Percentiles rank a stretch among this genome's conserved stretches.
Conservation (phyloP, 1,140 invertebrate species). For the Epicauta chinensis region DNA sequence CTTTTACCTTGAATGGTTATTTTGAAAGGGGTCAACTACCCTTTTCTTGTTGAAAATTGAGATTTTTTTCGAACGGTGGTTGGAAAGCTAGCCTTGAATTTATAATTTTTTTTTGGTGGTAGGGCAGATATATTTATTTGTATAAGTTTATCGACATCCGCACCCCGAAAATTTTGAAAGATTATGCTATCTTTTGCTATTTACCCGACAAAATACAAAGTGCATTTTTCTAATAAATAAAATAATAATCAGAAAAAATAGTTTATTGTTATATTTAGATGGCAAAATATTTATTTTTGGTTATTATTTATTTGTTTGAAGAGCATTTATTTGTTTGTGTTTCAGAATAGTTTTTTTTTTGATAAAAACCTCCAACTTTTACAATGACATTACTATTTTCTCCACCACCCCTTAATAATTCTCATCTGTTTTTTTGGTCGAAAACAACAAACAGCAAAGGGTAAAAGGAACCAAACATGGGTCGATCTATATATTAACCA, state of each 20-base stretch:
- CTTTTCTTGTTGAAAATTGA: conserved; percentile 3
- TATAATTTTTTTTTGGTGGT: neutral
- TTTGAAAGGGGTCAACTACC: conserved; percentile 19
- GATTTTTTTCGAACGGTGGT: no score
- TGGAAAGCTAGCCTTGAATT: no score
- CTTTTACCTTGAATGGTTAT: conserved; percentile 17
- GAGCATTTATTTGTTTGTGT: no score
- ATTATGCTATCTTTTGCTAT: conserved; percentile 36
- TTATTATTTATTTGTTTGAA: conserved; percentile 32
- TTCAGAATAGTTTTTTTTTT: no score
- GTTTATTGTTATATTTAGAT: conserved; percentile 39
- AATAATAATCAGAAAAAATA: conserved; percentile 24
- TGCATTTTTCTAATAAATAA: conserved; percentile 31
- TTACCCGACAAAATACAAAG: conserved; percentile 33
- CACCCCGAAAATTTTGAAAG: conserved; percentile 17
- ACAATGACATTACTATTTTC: no score
- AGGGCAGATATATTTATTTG: conserved; percentile 27
- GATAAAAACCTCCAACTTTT: no score
- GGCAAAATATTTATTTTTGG: conserved; percentile 33
- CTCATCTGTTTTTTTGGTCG: conserved; percentile 20
- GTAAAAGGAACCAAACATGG: conserved; percentile 14
- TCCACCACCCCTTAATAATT: no score
- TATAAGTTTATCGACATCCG: conserved; percentile 35
- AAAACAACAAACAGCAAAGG: conserved; percentile 28
- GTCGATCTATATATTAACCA: conserved; percentile 9